Percentiles rank a stretch among this genome's conserved stretches.
phyloP scores from a whole-genome alignment of 2,797 vertebrate species.

The Mus spretus region DNA sequence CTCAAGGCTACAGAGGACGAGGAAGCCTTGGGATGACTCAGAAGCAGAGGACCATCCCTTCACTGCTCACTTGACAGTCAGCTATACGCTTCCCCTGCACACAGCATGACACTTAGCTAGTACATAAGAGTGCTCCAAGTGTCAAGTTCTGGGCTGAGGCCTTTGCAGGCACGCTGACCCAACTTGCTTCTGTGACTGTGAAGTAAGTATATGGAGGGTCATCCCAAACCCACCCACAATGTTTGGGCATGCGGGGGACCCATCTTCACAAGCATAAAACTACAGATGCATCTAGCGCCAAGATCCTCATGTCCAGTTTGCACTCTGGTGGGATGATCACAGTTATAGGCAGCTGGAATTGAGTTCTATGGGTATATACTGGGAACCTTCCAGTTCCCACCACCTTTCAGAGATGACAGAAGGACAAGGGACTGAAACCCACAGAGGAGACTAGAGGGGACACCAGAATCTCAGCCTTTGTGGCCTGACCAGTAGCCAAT shows the following conservation, averaged over 20 bases:
- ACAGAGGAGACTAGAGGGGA: not conserved
- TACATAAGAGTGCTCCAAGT: fast-evolving
- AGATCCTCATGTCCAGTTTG: too few relatives aligned
- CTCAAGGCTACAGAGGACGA: not conserved
- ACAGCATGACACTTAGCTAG: not conserved
- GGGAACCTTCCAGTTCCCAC: not conserved
- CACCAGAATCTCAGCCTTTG: not conserved
- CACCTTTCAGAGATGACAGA: not conserved
- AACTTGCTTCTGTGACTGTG: not conserved
- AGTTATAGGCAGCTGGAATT: not conserved
- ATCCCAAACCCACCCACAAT: not conserved
- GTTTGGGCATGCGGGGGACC: not conserved
- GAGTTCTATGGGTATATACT: not conserved
- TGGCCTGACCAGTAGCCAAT: not conserved
- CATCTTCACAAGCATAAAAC: not conserved
- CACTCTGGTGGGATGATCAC: not conserved
- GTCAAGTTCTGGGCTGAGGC: not conserved
- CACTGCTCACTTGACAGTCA: not conserved
- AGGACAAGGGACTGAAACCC: not conserved
- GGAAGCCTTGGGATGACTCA: not conserved
- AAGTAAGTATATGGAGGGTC: too few relatives aligned
- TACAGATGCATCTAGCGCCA: too few relatives aligned
- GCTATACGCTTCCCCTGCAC: not conserved
- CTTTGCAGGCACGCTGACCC: not conserved
- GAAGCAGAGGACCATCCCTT: not conserved